Evolutionary conservation across 2,113 vertebrate species (phyloP).

Genomic region (Serilophus lunatus): DNA sequence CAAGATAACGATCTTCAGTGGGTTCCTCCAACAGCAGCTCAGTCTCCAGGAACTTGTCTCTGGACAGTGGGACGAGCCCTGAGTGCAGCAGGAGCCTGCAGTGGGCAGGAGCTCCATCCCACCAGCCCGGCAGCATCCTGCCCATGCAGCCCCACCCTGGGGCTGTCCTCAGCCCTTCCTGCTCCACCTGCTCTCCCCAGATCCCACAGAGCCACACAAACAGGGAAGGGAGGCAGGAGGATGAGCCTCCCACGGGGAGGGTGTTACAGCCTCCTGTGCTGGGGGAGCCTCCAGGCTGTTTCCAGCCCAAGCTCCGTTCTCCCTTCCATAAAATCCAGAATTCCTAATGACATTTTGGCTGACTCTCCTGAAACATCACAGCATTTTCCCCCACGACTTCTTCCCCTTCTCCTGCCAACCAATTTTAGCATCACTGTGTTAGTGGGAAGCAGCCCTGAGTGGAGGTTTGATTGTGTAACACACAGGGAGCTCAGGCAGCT

Average conservation of each 20-base stretch:
- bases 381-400: fast-evolving
- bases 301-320: background rate
- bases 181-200: background rate
- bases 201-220: fast-evolving
- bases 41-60: background rate
- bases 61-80: background rate
- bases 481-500: fast-evolving
- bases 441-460: too few species aligned
- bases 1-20: background rate
- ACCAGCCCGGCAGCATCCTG: background rate
- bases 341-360: background rate
- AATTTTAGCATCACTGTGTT: background rate
- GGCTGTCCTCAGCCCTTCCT: background rate
- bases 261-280: too few species aligned
- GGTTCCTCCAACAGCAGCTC: background rate
- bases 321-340: background rate
- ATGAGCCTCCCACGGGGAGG: background rate
- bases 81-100: background rate
- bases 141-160: background rate
- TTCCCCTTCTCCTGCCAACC: background rate
- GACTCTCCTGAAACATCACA: background rate
- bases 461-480: background rate
- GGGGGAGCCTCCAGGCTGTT: background rate
- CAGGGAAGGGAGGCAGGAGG: background rate
- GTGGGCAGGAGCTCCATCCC: background rate